Conservation (phyloP, 2,113 vertebrate species). For the Candoia aspera region DNA sequence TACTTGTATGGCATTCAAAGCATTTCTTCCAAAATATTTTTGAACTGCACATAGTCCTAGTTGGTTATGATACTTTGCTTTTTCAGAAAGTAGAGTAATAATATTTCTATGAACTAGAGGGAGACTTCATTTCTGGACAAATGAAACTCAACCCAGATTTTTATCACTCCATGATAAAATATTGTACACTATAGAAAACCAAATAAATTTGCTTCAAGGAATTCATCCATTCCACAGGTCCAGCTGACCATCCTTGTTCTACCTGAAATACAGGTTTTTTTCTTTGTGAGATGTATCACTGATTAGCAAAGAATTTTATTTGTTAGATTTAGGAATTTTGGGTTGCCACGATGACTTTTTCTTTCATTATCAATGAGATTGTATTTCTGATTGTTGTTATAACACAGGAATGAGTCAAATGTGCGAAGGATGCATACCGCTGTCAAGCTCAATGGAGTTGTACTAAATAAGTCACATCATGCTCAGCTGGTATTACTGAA, state of each 20-base stretch:
- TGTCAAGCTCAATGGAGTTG: conserved; percentile 90
- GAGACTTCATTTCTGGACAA: not conserved
- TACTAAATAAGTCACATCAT: conserved; percentile 89
- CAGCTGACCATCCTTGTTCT: not conserved
- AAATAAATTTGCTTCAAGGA: not conserved
- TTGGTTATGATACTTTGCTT: not conserved
- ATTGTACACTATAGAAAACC: too few species aligned
- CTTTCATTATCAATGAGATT: not conserved
- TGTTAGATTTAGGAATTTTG: conserved; percentile 6
- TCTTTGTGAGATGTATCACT: not conserved
- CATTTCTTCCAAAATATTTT: not conserved
- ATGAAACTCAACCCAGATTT: not conserved
- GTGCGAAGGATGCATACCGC: conserved; percentile 97
- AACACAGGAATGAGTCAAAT: conserved; percentile 89
- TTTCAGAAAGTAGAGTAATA: not conserved
- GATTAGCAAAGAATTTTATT: not conserved
- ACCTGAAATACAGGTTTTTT: not conserved
- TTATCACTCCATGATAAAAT: not conserved
- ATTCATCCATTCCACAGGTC: too few species aligned
- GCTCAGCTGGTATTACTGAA: conserved; percentile 94
- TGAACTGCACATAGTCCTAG: not conserved
- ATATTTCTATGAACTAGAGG: not conserved
- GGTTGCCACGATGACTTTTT: not conserved
- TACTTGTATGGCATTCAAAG: not conserved
- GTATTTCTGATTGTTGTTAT: not conserved